Base-by-base conservation (phyloP, 2,888 invertebrate genomes). In the Dryobota labecula region DNA sequence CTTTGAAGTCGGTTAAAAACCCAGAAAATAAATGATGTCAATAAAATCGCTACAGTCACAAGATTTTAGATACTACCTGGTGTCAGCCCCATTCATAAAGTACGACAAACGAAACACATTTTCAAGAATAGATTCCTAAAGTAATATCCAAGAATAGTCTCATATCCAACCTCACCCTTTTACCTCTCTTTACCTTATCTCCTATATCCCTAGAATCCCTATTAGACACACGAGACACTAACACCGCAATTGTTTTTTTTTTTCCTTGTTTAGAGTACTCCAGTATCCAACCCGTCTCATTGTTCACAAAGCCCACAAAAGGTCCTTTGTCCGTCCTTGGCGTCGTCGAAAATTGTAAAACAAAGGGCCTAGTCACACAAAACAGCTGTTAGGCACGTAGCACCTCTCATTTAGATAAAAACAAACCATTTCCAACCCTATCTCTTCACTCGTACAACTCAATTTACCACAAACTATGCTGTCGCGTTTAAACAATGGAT, bases 381-480 rank as follows among this genome's bases (percentile, higher is more conserved):
- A 93, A 94, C 93, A 93, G 92, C 92, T 93, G 93, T 94, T 93
- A 88, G 87, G 89, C 94, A 94, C 94, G 93, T 92, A 92, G 65
- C 70, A 60, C 72, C 68, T 79, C 74, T 75, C 69, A 62, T 77
- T 73, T 66, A n/a, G 24, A 41, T 18, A 33, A 62, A 24, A 47
- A 67, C 81, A 81, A 24, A 13, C 45, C 2, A 84, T 82, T 82
- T 70, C 49, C 45, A 67, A 82, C 82, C 71, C 58, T 87, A 84
- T 58, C 9, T 0, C 2, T 7, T 0, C 0, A 5, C 0, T 0
- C 0, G 33, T 27, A 82, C 57, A 36, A 30, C 49, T 51, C 3
- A 33, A 33, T 57, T 68, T 62, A 24, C 27, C 11, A 49, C 3
- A 33, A 30, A 15, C 53, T 18, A 3, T 24, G 20, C 9, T 0